Evolutionary conservation across 2,888 invertebrate species (phyloP), one percentile per base, ranked within the genome.

Genomic region (Clunio marinus): DNA sequence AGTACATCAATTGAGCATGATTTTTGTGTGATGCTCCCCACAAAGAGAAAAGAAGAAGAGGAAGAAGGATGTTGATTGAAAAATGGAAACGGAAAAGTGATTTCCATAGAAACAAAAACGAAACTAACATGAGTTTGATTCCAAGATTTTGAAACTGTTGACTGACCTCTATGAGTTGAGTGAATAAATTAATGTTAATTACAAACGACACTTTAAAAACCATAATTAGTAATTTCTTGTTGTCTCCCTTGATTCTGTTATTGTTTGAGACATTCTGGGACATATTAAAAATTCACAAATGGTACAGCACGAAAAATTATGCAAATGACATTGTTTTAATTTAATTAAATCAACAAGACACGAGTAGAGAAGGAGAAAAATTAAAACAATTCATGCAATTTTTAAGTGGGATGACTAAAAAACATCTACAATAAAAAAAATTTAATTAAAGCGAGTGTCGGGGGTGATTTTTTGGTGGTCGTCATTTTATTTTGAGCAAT

Each of bases 241-340:
- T 60, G 27, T 58, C 32, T 25, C 17, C 5, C 59, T 41, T 20
- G 17, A 20, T 17, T 51, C 22, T 2, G 27, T 22, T 15, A 10
- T 17, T n/a, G 22, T 1, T 4, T n/a, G 57, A 58, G 22, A 51
- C 20, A 55, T 22, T 8, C 20, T 4, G 27, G 60, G 60, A 60
- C 37, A 37, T 60, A 60, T 63, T 46, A 63, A 63, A 45, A 37
- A 63, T 63, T 63, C 46, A 63, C 63, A 46, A 63, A 46, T 63
- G 63, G 46, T 27, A 46, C 63, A 46, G 63, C 27, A 45, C 35
- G 46, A 15, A 63, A 46, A 63, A 63, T 63, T 63, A 63, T 63
- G 63, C 63, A 63, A 63, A 63, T 63, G 46, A 63, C 20, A 41
- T 41, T 62, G 62, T 63, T 63, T 63, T 46, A 63, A 63, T 63